Conservation (phyloP, 2,797 vertebrate species). For the Lateolabrax maculatus region DNA sequence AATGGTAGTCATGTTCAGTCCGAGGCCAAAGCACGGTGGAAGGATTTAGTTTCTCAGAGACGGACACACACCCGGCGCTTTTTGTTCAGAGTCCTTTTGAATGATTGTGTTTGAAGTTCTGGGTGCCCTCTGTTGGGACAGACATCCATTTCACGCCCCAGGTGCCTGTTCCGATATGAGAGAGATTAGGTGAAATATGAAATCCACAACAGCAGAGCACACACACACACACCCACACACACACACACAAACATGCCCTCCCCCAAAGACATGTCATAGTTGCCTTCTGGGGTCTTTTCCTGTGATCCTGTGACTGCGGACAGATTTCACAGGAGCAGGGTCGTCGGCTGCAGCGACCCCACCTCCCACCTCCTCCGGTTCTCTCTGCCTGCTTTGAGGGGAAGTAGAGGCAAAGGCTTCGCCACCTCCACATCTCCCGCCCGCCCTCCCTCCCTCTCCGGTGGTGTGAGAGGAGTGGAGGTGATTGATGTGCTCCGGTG, state of each 20-base stretch:
- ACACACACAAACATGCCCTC: background rate
- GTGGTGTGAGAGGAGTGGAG: conserved; percentile 59
- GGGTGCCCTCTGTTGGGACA: conserved; percentile 48
- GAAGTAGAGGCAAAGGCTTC: conserved; percentile 50
- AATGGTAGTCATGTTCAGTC: conserved; percentile 25
- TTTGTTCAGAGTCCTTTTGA: conserved; percentile 29
- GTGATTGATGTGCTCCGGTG: conserved; percentile 80
- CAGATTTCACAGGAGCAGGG: conserved; percentile 59
- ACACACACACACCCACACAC: conserved; percentile 16
- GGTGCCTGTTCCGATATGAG: conserved; percentile 60
- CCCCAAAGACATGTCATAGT: conserved; percentile 19
- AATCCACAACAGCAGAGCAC: conserved; percentile 48
- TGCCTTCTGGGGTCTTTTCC: conserved; percentile 33
- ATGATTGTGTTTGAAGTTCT: conserved; percentile 48
- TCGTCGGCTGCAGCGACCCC: conserved; percentile 13
- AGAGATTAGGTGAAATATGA: conserved; percentile 63
- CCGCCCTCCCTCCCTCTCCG: conserved; percentile 1
- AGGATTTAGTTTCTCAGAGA: conserved; percentile 36
- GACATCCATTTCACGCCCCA: conserved; percentile 70
- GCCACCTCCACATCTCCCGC: background rate
- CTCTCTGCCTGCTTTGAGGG: conserved; percentile 21
- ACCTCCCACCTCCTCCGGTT: conserved; percentile 7
- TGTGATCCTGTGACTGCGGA: conserved; percentile 31
- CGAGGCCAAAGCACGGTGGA: conserved; percentile 19
- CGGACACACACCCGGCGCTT: background rate